Evolutionary conservation across 2,113 vertebrate species (phyloP), one percentile per base, ranked within the genome.

Genomic region (Elgaria multicarinata): DNA sequence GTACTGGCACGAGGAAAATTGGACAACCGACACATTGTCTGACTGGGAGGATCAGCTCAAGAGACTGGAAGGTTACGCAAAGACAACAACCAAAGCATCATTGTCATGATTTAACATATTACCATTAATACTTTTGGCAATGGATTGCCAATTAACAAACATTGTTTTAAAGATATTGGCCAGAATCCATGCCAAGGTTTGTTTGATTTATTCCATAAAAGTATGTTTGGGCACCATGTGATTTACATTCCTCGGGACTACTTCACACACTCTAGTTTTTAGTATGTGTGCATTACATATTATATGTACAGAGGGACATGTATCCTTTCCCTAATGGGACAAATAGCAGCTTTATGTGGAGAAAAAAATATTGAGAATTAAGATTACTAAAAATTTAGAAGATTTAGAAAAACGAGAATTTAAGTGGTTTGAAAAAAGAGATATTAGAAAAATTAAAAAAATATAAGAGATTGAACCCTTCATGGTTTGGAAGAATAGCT

Each of bases 51-150:
- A 95, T 95, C 91, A 58, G 12, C 36, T 94, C 90, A 86, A 85
- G 42, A 74, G 76, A 67, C 33, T 88, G 90, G 77, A 96, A 94
- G 53, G 72, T 94, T 76, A 96, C 89, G 87, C 20, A 93, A 95
- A 94, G 92, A 74, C 18, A 86, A 2, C 83, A 81, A 83, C 53
- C 87, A 50, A 42, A 81, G 90, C 91, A 72, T 31, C 88, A 95
- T 94, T 82, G 92, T 89, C 13, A 78, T 89, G 94, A 95, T 94
- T 88, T 96, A 92, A 91, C 90, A 69, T 93, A 91, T 94, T 90
- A 94, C 46, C 86, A 84, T 4, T 31, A 28, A 87, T 31, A 90
- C 64, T 78, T 76, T 90, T 64, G 26, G 67, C 0, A 0, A 81
- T 90, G 22, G 0, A 76, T 85, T 90, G 50, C 44, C 83, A 90